Evolutionary conservation across 2,113 vertebrate genomes (phyloP).

Genomic region (Nibea albiflora): DNA sequence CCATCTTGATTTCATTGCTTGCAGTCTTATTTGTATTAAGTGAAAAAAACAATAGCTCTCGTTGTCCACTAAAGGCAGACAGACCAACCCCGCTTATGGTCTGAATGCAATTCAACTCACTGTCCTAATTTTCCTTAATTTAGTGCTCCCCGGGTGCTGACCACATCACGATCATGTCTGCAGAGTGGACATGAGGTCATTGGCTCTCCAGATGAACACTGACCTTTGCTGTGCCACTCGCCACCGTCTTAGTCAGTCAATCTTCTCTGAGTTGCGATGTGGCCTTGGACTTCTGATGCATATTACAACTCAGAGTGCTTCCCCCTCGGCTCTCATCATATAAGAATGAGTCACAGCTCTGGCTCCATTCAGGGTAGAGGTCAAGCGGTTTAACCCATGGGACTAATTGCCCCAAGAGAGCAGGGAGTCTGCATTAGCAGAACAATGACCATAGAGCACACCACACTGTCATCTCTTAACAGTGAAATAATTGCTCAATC

Average conservation of each 20-base stretch:
- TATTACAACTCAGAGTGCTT: slow-evolving; percentile 60
- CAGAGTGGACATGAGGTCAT: slow-evolving; percentile 68
- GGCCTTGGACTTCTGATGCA: slow-evolving; percentile 68
- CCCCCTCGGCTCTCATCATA: slow-evolving; percentile 56
- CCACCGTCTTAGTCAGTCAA: slow-evolving; percentile 66
- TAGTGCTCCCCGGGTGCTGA: slow-evolving; percentile 15
- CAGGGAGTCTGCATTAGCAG: slow-evolving; percentile 33
- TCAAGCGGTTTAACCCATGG: slow-evolving; percentile 66
- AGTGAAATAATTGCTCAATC: slow-evolving; percentile 55
- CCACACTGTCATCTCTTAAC: slow-evolving; percentile 49
- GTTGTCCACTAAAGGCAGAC: slow-evolving; percentile 14
- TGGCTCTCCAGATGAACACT: slow-evolving; percentile 49
- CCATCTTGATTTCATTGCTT: background rate
- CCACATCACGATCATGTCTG: slow-evolving; percentile 44
- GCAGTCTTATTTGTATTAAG: background rate
- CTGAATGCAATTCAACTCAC: background rate
- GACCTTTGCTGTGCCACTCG: slow-evolving; percentile 59
- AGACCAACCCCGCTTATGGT: slow-evolving; percentile 3
- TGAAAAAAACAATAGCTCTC: slow-evolving; percentile 3
- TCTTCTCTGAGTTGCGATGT: slow-evolving; percentile 41
- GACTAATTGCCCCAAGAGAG: slow-evolving; percentile 67
- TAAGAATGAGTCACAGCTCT: slow-evolving; percentile 68
- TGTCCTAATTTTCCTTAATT: slow-evolving; percentile 54
- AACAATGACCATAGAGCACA: slow-evolving; percentile 54
- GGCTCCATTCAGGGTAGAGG: slow-evolving; percentile 51